Percentiles rank a stretch among this genome's conserved stretches.
Evolutionary conservation across 1,140 invertebrate species (phyloP).

Genomic region (Agrypnia vestita): DNA sequence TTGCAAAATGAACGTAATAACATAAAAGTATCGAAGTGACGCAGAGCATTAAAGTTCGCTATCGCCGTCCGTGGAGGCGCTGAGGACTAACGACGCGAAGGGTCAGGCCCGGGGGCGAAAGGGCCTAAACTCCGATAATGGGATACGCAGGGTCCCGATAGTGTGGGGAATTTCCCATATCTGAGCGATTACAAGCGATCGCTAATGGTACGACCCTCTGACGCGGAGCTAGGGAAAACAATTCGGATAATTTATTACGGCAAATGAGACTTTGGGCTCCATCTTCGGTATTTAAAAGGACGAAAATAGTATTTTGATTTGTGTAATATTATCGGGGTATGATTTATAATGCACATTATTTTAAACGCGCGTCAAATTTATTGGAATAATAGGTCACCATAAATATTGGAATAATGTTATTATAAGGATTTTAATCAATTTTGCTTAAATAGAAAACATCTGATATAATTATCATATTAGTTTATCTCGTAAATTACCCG

Average conservation of each 20-base stretch:
- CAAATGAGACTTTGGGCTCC: neutral
- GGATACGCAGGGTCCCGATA: slow-evolving; percentile 28
- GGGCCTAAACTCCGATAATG: slow-evolving; percentile 33
- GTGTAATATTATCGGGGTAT: neutral
- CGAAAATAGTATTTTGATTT: neutral
- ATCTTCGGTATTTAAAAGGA: neutral
- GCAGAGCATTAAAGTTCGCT: neutral
- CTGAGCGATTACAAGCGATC: slow-evolving; percentile 26
- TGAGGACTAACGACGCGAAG: slow-evolving; percentile 35
- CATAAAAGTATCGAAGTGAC: neutral
- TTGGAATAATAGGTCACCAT: too few species aligned
- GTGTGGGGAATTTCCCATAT: slow-evolving; percentile 49
- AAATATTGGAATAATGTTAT: too few species aligned
- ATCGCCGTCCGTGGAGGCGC: slow-evolving; percentile 8
- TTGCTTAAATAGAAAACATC: too few species aligned
- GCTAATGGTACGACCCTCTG: slow-evolving; percentile 1
- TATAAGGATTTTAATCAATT: too few species aligned
- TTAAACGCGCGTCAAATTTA: too few species aligned
- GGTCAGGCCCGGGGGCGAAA: slow-evolving; percentile 34
- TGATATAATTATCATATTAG: too few species aligned
- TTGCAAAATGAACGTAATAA: too few species aligned
- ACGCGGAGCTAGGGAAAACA: slow-evolving; percentile 6
- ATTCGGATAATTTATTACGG: slow-evolving; percentile 7
- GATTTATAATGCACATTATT: too few species aligned
- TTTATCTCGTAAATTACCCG: too few species aligned